Evolutionary conservation across 2,113 vertebrate species (phyloP), one percentile per base, ranked within the genome.

Genomic region (Cryptotis parvus): DNA sequence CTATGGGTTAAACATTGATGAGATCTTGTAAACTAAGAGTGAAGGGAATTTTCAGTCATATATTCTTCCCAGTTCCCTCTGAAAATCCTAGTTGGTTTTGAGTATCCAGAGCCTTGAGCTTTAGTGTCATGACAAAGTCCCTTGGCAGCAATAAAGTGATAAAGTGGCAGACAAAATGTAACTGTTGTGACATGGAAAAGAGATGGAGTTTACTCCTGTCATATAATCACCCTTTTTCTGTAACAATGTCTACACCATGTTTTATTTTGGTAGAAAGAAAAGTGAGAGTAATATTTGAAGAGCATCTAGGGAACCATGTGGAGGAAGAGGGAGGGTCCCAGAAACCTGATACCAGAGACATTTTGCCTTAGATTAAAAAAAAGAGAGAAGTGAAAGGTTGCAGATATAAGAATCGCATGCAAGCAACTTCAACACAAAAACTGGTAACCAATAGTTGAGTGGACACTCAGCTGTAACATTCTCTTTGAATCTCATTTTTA

Each of bases 161-260:
- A 31, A 49, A 49, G 45, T 49, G 9, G 45, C 45, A 49, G 45
- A 49, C 31, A 37, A 18, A 45, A 63, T 16, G 75, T 43, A 89
- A 66, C 41, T 77, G 1, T 29, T 26, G 63, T 24, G 45, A 55
- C 37, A 58, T 93, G 75, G 75, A 80, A 87, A 93, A 93, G 63
- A 73, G 35, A 35, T 24, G n/a, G 27, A 65, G 55, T 73, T 73
- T 70, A 37, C 45, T 52, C 3, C 27, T 11, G 58, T 20, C 22
- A 84, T 15, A 26, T 31, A 31, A 63, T 14, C 24, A 63, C 37
- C 61, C 55, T 9, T 83, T 8, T 87, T 75, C 31, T 69, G 27
- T 15, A 84, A 26, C 20, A 45, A 66, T 74, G 49, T 8, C 63
- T 55, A 37, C 31, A 55, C 10, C 66, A 33, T 22, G 78, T 84